These are phyloP conservation scores for Nomada hirtipes DNA, from an alignment of 2,888 invertebrate species.

Conservation along the genomic window DNA sequence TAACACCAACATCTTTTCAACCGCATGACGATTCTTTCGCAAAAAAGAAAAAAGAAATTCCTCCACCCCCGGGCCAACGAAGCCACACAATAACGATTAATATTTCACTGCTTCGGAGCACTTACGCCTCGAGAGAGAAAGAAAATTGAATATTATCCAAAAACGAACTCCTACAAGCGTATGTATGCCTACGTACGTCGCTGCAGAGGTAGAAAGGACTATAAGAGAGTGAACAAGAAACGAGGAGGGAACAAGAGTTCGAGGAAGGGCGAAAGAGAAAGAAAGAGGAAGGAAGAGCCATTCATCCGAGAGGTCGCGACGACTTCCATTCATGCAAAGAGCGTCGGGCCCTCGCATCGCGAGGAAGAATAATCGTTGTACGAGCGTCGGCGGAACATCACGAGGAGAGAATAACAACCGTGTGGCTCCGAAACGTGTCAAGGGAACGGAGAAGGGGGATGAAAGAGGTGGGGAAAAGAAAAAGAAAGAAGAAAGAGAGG, in stretches of 20 bases:
- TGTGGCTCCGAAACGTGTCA: conserved; percentile 58
- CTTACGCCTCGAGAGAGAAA: background rate
- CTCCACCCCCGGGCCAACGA: background rate
- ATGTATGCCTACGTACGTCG: background rate
- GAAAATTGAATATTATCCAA: conserved; percentile 2
- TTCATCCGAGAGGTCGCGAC: conserved; percentile 62
- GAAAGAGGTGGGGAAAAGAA: too few species aligned
- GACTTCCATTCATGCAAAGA: conserved; percentile 67
- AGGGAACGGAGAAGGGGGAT: too few species aligned
- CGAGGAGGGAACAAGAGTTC: background rate
- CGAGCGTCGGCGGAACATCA: conserved; percentile 38
- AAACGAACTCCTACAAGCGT: background rate
- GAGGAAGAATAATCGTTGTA: conserved; percentile 50
- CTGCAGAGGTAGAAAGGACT: background rate
- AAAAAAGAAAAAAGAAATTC: too few species aligned
- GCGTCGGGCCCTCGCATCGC: conserved; percentile 58
- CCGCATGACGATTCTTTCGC: too few species aligned
- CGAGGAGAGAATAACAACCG: conserved; percentile 50
- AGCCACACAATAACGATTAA: background rate
- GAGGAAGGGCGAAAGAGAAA: background rate
- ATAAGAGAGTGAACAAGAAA: background rate
- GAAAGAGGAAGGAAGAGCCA: conserved; percentile 40
- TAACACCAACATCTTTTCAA: too few species aligned
- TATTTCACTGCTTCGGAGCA: background rate
- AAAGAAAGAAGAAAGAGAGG: conserved; percentile 46